Base-by-base conservation (phyloP, 35 echinoderm and acorn worm species). In the Hemicentrotus pulcherrimus region DNA sequence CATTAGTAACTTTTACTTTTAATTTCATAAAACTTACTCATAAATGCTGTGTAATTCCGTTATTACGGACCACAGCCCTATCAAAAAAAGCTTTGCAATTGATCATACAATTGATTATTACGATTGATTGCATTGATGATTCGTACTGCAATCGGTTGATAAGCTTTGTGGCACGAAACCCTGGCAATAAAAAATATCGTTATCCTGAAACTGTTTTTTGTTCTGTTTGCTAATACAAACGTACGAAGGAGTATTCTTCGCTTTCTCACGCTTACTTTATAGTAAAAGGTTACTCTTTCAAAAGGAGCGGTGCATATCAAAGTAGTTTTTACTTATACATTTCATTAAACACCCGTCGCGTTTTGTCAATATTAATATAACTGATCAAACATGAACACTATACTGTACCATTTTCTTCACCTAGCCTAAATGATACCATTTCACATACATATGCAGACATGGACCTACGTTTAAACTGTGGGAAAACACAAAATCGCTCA, bases 351-450 rank as follows among this genome's bases (percentile, higher is more conserved):
- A 28, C 65, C 65, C 65, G 65, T 78, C 24, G 65, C 2, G 65
- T n/a, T 78, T 78, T 78, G 65, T 78, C 65, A 78, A 78, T 28
- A 78, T 78, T 78, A 78, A 78, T 78, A 78, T 78, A 28, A 78
- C 19, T 78, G 65, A 78, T 78, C 65, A 78, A 78, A 78, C 24
- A 78, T 14, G 4, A 70, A 28, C 24, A 19, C 16, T 28, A 70
- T 0, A 19, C 13, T 70, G 61, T 70, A 24, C 61, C 16, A 4
- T 70, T 70, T 78, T 78, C n/a, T 78, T 55, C 6, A 24, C 65
- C 18, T 78, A 15, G 15, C 2, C 24, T 78, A 18, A 28, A 78
- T n/a, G 19, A 2, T 16, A 2, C 16, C n/a, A 6, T 22, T 4
- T 28, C 65, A 78, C 65, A 78, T 78, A 6, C 2, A 28, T 30